Percentiles rank a stretch among this genome's conserved stretches.
These are phyloP conservation scores for Batillaria attramentaria DNA, from an alignment of 1,140 invertebrate genomes.

Conservation along the genomic window DNA sequence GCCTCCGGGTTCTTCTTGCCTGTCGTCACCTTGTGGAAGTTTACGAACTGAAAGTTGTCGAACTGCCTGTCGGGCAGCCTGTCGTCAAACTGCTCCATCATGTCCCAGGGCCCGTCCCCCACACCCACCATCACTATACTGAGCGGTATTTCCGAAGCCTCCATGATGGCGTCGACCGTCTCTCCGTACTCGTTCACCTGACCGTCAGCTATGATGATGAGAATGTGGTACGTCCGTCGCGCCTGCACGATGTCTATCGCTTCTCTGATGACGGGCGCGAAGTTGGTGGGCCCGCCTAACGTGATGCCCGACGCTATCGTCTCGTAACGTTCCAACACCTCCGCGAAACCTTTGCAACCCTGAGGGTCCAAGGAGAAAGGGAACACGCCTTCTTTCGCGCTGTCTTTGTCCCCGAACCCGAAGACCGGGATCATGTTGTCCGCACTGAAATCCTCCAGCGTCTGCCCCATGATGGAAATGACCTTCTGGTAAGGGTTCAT, in stretches of 20 bases:
- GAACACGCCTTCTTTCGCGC: constrained; percentile 72
- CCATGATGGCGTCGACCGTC: constrained; percentile 74
- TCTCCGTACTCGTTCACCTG: constrained; percentile 73
- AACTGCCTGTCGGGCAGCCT: constrained; percentile 73
- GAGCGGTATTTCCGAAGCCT: constrained; percentile 74
- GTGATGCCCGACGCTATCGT: constrained; percentile 60
- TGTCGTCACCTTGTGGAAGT: constrained; percentile 72
- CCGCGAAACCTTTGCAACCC: constrained; percentile 70
- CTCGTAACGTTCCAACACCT: constrained; percentile 70
- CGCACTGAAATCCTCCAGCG: constrained; percentile 72
- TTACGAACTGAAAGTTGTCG: constrained; percentile 77
- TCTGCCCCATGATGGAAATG: constrained; percentile 74
- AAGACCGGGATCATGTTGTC: constrained; percentile 72
- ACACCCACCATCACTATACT: constrained; percentile 77
- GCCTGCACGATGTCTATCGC: constrained; percentile 72
- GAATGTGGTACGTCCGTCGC: constrained; percentile 72
- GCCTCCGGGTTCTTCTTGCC: constrained; percentile 71
- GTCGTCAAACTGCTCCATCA: constrained; percentile 76
- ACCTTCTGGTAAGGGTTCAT: constrained; percentile 71
- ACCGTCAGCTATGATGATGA: constrained; percentile 75
- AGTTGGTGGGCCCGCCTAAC: constrained; percentile 74
- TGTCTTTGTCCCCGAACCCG: constrained; percentile 73
- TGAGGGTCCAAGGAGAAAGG: constrained; percentile 61
- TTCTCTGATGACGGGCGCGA: constrained; percentile 73
- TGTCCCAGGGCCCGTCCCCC: constrained; percentile 76